Percentiles rank a stretch among this genome's conserved stretches.
phyloP scores from a whole-genome alignment of 2,797 vertebrate genomes.

The Amazona ochrocephala region DNA sequence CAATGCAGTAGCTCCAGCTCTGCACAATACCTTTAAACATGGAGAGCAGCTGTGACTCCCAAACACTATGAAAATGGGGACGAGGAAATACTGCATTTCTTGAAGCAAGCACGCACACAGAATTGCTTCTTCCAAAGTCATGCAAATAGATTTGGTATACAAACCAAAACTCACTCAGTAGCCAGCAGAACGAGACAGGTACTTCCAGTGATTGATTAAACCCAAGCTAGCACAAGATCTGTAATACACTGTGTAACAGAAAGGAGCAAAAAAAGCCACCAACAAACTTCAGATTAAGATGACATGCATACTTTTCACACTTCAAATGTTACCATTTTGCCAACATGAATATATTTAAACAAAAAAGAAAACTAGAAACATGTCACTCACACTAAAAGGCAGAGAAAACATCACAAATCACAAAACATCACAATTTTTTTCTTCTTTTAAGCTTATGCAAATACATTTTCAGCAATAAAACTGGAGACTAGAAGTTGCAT shows the following conservation, averaged over 20 bases:
- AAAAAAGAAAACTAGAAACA: neutral
- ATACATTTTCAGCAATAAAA: neutral
- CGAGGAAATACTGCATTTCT: neutral
- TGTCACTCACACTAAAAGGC: neutral
- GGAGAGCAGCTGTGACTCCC: neutral
- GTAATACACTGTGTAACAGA: neutral
- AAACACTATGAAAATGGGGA: neutral
- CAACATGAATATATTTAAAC: neutral
- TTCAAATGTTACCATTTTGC: neutral
- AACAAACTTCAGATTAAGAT: neutral
- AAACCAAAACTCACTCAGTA: neutral
- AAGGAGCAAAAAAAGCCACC: rapidly evolving
- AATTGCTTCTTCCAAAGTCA: neutral
- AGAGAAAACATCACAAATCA: neutral
- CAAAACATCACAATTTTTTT: neutral
- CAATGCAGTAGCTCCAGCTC: neutral
- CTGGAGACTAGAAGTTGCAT: neutral
- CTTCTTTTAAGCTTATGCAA: neutral
- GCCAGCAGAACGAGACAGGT: neutral
- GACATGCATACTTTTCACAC: neutral
- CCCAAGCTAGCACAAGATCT: neutral
- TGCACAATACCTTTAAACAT: neutral
- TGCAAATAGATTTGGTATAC: neutral
- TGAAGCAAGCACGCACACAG: neutral
- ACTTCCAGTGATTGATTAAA: neutral